Base-by-base conservation (phyloP, 2,113 vertebrate genomes). In the Hymenochirus boettgeri region DNA sequence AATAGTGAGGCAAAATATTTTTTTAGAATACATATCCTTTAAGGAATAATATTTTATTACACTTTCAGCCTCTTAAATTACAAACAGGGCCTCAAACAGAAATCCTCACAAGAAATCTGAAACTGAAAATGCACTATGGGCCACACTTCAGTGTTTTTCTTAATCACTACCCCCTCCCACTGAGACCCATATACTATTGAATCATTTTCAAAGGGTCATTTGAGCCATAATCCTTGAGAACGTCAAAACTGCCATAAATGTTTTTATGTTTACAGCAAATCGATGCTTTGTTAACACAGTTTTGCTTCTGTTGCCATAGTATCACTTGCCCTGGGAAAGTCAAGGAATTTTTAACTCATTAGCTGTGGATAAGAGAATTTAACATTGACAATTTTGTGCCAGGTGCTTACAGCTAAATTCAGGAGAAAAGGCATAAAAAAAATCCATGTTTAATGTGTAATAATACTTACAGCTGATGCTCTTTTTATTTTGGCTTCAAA, bases 261-360 rank as follows among this genome's bases (percentile, higher is more conserved):
- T 60, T 60, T 69, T 69, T 59, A 69, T 69, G 65, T 69, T 60
- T 69, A 69, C 65, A 60, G 47, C 47, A 69, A 69, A 60, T 69
- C 65, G 42, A 69, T 69, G 65, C 56, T 60, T 69, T 69, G 57
- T 69, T 69, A 69, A 60, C 35, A 42, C 45, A 13, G 37, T n/a
- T 53, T 50, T 51, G 47, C 57, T 53, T 15, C 17, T n/a, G 48
- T 69, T 35, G 18, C 42, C 42, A 18, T 18, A n/a, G 13, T 15
- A 46, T n/a, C 42, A 46, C 10, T n/a, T 17, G 42, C 42, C 42
- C 42, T 15, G 18, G 42, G 42, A 4, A 46, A 46, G 18, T 13
- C 7, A 46, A 46, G 18, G 42, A 5, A 46, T 19, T 46, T 17
- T 46, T 46, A 46, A 46, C 42, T 46, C 42, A 46, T 46, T 46